These are phyloP conservation scores for Spodoptera frugiperda DNA, from an alignment of 1,140 invertebrate genomes.

Conservation along the genomic window DNA sequence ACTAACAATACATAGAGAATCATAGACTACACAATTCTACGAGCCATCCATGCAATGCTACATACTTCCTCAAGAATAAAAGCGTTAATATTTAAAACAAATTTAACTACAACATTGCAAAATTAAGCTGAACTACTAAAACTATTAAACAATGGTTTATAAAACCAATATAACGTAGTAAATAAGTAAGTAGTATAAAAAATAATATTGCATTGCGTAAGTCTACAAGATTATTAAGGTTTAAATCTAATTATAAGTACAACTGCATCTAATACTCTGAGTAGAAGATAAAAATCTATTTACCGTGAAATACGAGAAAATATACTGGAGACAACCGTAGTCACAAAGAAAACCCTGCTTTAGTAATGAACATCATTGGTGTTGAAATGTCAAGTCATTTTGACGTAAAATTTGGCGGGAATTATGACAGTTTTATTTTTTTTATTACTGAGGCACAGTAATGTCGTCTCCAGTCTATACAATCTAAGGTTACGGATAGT, in stretches of 20 bases:
- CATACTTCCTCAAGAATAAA: neutral
- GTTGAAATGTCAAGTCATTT: no score
- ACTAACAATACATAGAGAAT: no score
- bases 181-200: neutral
- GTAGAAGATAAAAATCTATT: constrained; percentile 29
- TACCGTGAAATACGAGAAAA: neutral
- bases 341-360: neutral
- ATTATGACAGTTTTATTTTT: neutral
- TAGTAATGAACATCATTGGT: neutral
- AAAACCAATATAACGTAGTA: neutral
- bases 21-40: no score
- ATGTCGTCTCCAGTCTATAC: neutral
- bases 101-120: neutral
- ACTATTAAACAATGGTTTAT: neutral
- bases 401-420: neutral
- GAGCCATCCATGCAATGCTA: neutral
- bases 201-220: neutral
- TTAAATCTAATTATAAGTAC: neutral
- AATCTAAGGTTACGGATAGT: constrained; percentile 11
- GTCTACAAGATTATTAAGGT: no score
- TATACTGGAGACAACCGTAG: constrained; percentile 2
- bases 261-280: constrained; percentile 24
- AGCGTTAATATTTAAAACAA: neutral
- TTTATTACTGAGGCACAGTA: neutral
- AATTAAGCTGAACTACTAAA: neutral